These are phyloP conservation scores for Cistogaster globosa DNA, from an alignment of 2,888 invertebrate species.

Conservation along the genomic window DNA sequence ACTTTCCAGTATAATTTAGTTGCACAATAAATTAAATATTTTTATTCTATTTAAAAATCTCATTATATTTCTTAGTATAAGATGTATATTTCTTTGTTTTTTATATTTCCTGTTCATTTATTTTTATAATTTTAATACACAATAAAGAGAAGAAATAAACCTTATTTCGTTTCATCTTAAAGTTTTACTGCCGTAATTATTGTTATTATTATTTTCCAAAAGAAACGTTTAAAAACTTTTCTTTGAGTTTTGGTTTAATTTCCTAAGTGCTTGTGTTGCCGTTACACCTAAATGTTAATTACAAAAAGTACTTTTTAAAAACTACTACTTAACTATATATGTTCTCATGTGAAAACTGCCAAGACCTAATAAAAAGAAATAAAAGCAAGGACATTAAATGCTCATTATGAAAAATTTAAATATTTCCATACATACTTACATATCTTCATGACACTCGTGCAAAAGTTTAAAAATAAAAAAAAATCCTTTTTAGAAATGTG, in stretches of 20 bases:
- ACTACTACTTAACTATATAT: neutral
- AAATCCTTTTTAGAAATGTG: conserved; percentile 9
- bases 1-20: too few species aligned
- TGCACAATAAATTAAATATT: too few species aligned
- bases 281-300: neutral
- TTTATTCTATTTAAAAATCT: too few species aligned
- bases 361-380: neutral
- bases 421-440: neutral
- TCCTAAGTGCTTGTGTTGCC: neutral
- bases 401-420: conserved; percentile 60
- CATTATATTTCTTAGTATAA: too few species aligned
- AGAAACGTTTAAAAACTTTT: too few species aligned
- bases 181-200: too few species aligned
- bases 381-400: conserved; percentile 58
- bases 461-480: conserved; percentile 4
- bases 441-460: neutral
- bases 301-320: conserved; percentile 4
- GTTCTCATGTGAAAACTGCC: neutral
- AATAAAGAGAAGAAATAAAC: too few species aligned
- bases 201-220: too few species aligned
- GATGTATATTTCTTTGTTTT: too few species aligned
- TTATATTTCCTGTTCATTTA: too few species aligned
- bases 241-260: neutral
- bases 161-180: too few species aligned
- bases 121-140: too few species aligned